Conservation (phyloP, 2,888 invertebrate genomes). For the Acronicta leporina region DNA sequence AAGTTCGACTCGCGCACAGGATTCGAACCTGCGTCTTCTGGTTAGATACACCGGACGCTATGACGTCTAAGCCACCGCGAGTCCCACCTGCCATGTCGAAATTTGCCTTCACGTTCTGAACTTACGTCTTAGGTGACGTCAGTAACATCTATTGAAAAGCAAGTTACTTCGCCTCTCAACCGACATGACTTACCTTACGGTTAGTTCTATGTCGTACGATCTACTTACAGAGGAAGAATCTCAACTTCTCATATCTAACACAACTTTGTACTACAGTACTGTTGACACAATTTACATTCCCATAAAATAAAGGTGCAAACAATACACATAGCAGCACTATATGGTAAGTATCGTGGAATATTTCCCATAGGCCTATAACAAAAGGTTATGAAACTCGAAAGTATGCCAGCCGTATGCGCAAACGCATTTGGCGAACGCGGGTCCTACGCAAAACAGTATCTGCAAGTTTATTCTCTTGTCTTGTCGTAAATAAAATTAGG, state of each 20-base stretch:
- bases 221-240: no score
- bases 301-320: constrained; percentile 39
- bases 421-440: constrained; percentile 49
- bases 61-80: no score
- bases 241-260: constrained; percentile 20
- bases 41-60: no score
- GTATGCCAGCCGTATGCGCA: constrained; percentile 45
- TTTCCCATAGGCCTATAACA: constrained; percentile 52
- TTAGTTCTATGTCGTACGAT: no score
- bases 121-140: no score
- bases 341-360: constrained; percentile 50
- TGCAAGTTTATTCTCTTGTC: constrained; percentile 35
- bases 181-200: no score
- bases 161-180: no score
- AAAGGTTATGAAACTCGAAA: constrained; percentile 54
- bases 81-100: no score
- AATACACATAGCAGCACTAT: constrained; percentile 33
- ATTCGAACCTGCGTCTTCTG: no score
- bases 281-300: constrained; percentile 50
- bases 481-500: constrained; percentile 52
- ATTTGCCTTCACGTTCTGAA: no score
- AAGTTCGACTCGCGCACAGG: no score
- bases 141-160: no score
- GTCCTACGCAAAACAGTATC: constrained; percentile 49
- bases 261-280: constrained; percentile 11